These are phyloP conservation scores for Haliclystus octoradiatus DNA, from an alignment of 30 jellyfish, hydroid and myxozoan genomes.

Conservation along the genomic window DNA sequence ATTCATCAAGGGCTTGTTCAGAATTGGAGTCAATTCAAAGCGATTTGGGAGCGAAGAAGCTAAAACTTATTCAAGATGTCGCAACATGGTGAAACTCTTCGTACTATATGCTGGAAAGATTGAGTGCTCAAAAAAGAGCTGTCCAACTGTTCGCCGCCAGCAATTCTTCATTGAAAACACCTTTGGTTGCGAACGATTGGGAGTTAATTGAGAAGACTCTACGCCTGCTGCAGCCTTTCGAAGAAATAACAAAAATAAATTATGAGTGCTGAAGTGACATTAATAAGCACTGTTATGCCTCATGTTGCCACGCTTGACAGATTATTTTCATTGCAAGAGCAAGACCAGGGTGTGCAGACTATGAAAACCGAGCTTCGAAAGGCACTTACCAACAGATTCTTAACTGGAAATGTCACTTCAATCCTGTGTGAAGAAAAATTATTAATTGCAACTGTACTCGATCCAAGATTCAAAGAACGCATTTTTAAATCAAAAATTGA, in stretches of 20 bases:
- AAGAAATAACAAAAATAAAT: background rate
- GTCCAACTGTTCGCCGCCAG: background rate
- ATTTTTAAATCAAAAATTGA: background rate
- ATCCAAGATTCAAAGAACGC: background rate
- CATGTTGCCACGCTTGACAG: background rate
- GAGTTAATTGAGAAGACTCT: background rate
- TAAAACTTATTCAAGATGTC: background rate
- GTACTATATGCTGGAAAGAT: background rate
- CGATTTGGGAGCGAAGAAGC: background rate
- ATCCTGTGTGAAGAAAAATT: background rate
- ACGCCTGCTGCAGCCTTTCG: background rate
- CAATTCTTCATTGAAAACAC: background rate
- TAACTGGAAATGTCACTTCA: background rate
- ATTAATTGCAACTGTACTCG: background rate
- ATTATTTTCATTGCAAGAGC: no score
- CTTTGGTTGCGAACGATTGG: background rate
- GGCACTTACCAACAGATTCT: background rate
- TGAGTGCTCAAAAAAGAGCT: background rate
- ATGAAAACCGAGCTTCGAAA: background rate
- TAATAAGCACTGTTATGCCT: background rate
- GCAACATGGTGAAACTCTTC: background rate
- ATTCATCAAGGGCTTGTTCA: constrained; percentile 49
- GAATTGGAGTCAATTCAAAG: constrained; percentile 34
- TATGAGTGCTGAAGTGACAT: background rate
- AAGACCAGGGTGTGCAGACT: no score